Conservation (phyloP, 2,888 invertebrate species). For the Drosophila mayaguana region DNA sequence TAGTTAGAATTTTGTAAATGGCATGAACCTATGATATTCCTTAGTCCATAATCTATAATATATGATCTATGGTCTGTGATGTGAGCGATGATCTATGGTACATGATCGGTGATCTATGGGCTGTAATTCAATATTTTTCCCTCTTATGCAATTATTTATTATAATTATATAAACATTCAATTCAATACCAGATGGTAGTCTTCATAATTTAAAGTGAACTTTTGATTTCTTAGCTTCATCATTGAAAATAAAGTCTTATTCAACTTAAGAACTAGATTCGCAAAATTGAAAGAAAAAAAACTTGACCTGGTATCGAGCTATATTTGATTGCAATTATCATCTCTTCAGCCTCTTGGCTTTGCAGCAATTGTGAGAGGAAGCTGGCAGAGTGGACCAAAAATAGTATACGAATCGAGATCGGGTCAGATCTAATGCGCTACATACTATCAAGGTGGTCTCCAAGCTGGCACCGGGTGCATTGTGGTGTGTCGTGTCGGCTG, state of each 20-base stretch:
- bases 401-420: constrained; percentile 35
- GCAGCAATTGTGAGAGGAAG: neutral
- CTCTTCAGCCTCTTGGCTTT: neutral
- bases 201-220: too few relatives aligned
- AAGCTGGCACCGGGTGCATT: constrained; percentile 72
- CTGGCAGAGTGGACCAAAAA: constrained; percentile 31
- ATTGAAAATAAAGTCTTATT: too few relatives aligned
- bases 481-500: constrained; percentile 70
- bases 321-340: neutral
- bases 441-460: constrained; percentile 70
- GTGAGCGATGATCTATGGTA: neutral
- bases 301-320: neutral
- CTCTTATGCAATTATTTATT: too few relatives aligned
- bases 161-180: too few relatives aligned
- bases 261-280: too few relatives aligned
- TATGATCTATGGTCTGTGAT: neutral
- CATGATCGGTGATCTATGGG: neutral
- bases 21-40: neutral
- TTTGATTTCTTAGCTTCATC: too few relatives aligned
- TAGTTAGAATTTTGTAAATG: neutral
- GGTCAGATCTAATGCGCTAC: constrained; percentile 36
- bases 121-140: neutral
- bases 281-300: too few relatives aligned
- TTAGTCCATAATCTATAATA: neutral
- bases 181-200: too few relatives aligned